Conservation (phyloP, 2,888 invertebrate species). For the Campoletis raptor region DNA sequence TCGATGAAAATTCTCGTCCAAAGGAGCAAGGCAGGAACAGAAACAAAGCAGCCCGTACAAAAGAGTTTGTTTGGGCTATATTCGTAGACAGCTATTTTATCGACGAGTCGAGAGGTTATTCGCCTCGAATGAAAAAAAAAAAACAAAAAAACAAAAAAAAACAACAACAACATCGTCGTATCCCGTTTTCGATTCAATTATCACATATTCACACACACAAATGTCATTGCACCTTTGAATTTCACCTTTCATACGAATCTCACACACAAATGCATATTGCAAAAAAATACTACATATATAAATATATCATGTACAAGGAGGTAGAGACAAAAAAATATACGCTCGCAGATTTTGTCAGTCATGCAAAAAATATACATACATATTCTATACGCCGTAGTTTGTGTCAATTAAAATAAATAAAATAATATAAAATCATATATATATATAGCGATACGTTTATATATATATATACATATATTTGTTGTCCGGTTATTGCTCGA, state of each 20-base stretch:
- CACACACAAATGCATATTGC: slow-evolving; percentile 39
- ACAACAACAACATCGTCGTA: slow-evolving; percentile 11
- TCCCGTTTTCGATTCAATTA: slow-evolving; percentile 54
- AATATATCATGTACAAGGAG: slow-evolving; percentile 15
- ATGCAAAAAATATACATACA: slow-evolving; percentile 55
- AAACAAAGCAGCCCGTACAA: slow-evolving; percentile 20
- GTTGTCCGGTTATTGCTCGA: slow-evolving; percentile 53
- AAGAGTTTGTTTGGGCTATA: slow-evolving; percentile 42
- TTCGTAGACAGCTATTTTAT: slow-evolving; percentile 53
- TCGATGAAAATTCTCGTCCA: slow-evolving; percentile 18
- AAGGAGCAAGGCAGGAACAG: slow-evolving; percentile 1
- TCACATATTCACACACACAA: slow-evolving; percentile 29
- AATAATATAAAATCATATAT: slow-evolving; percentile 32
- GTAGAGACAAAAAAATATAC: slow-evolving; percentile 34
- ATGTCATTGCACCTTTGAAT: slow-evolving; percentile 55
- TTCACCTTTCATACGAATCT: slow-evolving; percentile 50
- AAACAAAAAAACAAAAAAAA: neutral
- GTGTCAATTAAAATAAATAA: slow-evolving; percentile 80
- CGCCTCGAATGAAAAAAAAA: slow-evolving; percentile 5
- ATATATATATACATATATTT: slow-evolving; percentile 38
- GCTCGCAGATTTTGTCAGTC: slow-evolving; percentile 39
- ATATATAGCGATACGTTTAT: slow-evolving; percentile 53
- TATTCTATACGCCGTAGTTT: slow-evolving; percentile 76
- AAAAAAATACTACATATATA: slow-evolving; percentile 27
- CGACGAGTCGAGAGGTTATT: slow-evolving; percentile 30